Conservation (phyloP, 2,888 invertebrate species). For the Ypsolopha scabrella region DNA sequence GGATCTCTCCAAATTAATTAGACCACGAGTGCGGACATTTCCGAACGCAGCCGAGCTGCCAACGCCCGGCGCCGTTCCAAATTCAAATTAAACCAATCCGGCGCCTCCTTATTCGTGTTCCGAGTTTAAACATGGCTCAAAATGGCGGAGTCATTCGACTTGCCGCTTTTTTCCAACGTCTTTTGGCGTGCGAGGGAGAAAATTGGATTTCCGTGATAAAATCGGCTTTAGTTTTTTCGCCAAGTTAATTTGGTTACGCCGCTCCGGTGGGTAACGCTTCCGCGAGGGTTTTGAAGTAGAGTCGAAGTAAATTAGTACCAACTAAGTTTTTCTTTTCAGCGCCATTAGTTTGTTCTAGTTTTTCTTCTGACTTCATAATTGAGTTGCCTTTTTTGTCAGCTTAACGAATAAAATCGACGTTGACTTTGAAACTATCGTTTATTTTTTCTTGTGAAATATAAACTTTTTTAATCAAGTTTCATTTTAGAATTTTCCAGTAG, state of each 20-base stretch:
- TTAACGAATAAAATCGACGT: not conserved
- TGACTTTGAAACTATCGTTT: too few species aligned
- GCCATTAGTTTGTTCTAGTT: not conserved
- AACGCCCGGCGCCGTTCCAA: constrained; percentile 56
- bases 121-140: constrained; percentile 60
- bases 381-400: not conserved
- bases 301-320: constrained; percentile 16
- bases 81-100: constrained; percentile 70
- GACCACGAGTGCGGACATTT: constrained; percentile 38
- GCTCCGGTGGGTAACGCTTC: constrained; percentile 40
- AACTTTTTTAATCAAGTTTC: too few species aligned
- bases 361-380: not conserved
- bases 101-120: constrained; percentile 70
- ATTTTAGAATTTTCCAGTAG: too few species aligned
- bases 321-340: constrained; percentile 3
- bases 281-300: constrained; percentile 44
- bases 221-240: constrained; percentile 60
- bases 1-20: constrained; percentile 67
- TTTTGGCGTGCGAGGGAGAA: constrained; percentile 67
- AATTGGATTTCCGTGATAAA: constrained; percentile 70
- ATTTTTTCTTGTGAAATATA: too few species aligned
- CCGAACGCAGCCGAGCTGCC: constrained; percentile 28
- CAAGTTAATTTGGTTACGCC: constrained; percentile 51
- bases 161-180: constrained; percentile 66
- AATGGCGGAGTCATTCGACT: constrained; percentile 67